Evolutionary conservation across 2,797 vertebrate species (phyloP).

Genomic region (Anguilla pacifica): DNA sequence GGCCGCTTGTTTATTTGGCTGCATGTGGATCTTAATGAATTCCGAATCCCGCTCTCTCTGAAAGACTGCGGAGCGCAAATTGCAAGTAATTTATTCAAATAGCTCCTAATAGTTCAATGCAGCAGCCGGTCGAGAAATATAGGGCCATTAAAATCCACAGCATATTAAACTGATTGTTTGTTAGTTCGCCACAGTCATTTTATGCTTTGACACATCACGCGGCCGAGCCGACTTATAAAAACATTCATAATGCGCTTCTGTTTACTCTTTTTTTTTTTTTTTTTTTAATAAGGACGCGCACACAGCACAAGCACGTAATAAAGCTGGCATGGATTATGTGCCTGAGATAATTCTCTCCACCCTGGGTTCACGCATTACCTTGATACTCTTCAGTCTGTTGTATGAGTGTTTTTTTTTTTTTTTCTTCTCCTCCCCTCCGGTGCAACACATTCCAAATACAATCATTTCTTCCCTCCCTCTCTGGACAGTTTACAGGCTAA

Average conservation of each 20-base stretch:
- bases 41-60: slow-evolving; percentile 17
- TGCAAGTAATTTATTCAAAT: slow-evolving; percentile 32
- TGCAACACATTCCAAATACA: slow-evolving; percentile 42
- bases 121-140: slow-evolving; percentile 34
- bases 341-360: slow-evolving; percentile 34
- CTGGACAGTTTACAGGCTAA: slow-evolving; percentile 36
- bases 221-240: slow-evolving; percentile 38
- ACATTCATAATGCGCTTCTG: slow-evolving; percentile 39
- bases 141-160: slow-evolving; percentile 33
- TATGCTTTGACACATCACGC: slow-evolving; percentile 36
- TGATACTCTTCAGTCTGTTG: slow-evolving; percentile 31
- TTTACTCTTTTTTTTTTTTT: slow-evolving; percentile 36
- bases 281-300: slow-evolving; percentile 43
- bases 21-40: slow-evolving; percentile 12
- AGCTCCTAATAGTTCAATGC: slow-evolving; percentile 38
- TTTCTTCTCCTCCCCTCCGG: slow-evolving; percentile 25
- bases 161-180: slow-evolving; percentile 41
- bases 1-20: background rate
- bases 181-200: slow-evolving; percentile 36
- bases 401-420: background rate
- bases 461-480: slow-evolving; percentile 32
- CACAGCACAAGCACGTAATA: slow-evolving; percentile 39
- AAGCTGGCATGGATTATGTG: slow-evolving; percentile 43
- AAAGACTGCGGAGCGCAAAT: slow-evolving; percentile 36
- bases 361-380: slow-evolving; percentile 30